Evolutionary conservation across 2,888 invertebrate genomes (phyloP), one percentile per base, ranked within the genome.

Genomic region (Dynastes hyllus): DNA sequence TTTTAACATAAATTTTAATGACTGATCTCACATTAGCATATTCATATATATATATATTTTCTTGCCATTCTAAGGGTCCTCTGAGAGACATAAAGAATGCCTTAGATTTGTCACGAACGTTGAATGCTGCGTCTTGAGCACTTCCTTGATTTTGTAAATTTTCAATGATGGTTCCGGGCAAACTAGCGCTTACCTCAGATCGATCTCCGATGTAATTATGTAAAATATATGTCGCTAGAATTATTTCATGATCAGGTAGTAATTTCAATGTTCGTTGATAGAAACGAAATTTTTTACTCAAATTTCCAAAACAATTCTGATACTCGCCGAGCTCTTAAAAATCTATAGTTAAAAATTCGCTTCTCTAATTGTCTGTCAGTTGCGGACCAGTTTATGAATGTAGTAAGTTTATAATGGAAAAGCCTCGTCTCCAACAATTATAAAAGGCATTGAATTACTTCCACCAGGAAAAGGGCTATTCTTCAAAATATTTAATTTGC

Each of bases 351-450:
- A 69, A 69, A 77, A 16, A 67, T 58, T 63, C 9, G 6, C 61
- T 61, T 61, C 22, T 61, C 27, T 29, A 61, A 4, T 61, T 61
- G 22, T 22, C 61, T 22, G 27, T 61, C 27, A 40, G n/a, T 69
- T 79, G 58, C 53, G 53, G 53, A 16, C 27, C 32, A 67, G 84
- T 81, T 82, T 82, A 84, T 63, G 83, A 83, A 73, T 82, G 79
- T 78, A 83, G 76, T 67, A 78, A 4, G 73, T 78, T 79, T 82
- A 82, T n/a, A 82, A 61, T 29, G 84, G 81, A 80, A 85, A 85
- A 51, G 83, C 83, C 80, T 81, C 81, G 67, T 22, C 22, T 22
- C 22, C 22, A 22, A 22, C 22, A 22, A 22, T 22, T 22, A 22
- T 22, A 22, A 22, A 79, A 51, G 85, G 85, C 53, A 81, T 32